Evolutionary conservation across 1,140 invertebrate species (phyloP).

Genomic region (Ladona fulva): DNA sequence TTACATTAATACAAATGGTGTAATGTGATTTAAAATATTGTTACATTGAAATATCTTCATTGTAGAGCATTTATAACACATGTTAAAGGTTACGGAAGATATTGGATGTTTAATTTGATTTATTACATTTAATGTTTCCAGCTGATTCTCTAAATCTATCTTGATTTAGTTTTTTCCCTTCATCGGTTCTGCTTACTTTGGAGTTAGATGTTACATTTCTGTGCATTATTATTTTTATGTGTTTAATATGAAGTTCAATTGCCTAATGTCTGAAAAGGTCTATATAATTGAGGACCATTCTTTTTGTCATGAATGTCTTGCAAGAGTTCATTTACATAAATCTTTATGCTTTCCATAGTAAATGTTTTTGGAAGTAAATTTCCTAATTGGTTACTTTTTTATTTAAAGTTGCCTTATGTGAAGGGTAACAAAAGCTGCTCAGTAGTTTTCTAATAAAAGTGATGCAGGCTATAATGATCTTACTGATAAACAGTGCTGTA

Average conservation of each 20-base stretch:
- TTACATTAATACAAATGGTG: neutral
- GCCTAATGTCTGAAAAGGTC: too few relatives aligned
- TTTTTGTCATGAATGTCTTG: too few relatives aligned
- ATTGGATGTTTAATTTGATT: neutral
- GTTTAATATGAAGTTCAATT: too few relatives aligned
- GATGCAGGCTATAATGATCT: neutral
- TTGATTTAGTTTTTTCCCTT: neutral
- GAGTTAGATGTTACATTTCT: too few relatives aligned
- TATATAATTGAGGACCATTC: too few relatives aligned
- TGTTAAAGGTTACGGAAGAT: neutral
- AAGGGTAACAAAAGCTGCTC: neutral
- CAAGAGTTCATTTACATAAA: too few relatives aligned
- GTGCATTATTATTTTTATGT: too few relatives aligned
- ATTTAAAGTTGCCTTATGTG: neutral
- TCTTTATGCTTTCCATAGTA: neutral
- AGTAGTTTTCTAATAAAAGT: neutral
- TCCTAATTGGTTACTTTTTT: neutral
- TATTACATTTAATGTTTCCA: neutral
- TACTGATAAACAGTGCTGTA: neutral
- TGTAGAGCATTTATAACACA: neutral
- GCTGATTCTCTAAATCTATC: neutral
- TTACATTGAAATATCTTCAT: neutral
- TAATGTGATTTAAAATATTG: neutral
- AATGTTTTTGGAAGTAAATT: neutral
- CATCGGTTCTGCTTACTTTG: too few relatives aligned